These are phyloP conservation scores for Anadara kagoshimensis DNA, from an alignment of 1,140 invertebrate genomes.

Conservation along the genomic window DNA sequence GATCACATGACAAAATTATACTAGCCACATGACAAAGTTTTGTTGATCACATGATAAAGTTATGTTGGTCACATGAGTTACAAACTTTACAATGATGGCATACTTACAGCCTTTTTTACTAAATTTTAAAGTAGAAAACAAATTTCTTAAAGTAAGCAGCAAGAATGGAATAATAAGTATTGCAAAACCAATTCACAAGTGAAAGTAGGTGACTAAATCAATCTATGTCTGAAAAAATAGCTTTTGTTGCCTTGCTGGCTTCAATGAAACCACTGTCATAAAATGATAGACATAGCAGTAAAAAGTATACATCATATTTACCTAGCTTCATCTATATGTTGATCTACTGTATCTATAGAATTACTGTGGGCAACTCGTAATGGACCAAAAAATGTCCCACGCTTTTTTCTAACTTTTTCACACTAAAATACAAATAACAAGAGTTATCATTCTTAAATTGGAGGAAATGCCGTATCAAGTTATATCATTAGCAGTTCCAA, in stretches of 20 bases:
- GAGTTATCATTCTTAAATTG: not conserved
- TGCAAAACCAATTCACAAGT: not conserved
- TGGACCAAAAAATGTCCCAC: constrained; percentile 93
- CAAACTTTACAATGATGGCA: no score
- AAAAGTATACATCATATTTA: constrained; percentile 49
- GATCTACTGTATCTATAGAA: constrained; percentile 94
- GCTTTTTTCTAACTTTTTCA: constrained; percentile 93
- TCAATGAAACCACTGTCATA: no score
- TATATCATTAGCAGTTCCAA: not conserved
- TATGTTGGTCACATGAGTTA: no score
- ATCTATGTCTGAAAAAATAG: no score
- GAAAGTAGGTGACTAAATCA: no score
- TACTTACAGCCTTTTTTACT: no score
- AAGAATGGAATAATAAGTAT: not conserved
- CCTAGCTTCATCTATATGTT: constrained; percentile 91
- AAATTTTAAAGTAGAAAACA: not conserved
- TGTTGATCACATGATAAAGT: no score
- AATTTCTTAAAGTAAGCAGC: not conserved
- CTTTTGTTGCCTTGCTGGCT: no score
- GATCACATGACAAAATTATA: no score
- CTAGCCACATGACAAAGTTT: no score
- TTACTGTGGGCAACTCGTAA: constrained; percentile 96
- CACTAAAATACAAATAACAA: constrained; percentile 79
- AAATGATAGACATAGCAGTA: not conserved
- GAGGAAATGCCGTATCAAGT: not conserved